Conservation (phyloP, 1,140 invertebrate species). For the Solen grandis region DNA sequence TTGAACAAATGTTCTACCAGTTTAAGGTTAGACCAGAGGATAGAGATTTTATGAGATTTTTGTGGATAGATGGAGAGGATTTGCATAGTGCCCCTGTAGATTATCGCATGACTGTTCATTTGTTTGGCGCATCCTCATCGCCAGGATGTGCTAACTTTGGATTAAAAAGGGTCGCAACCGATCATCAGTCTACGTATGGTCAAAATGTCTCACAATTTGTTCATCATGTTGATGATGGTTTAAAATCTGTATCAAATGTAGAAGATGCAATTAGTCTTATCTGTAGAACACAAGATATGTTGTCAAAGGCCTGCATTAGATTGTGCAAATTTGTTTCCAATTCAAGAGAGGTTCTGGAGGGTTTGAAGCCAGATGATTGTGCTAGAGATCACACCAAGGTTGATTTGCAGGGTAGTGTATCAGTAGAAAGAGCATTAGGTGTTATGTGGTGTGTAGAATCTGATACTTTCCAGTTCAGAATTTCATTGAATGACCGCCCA, state of each 20-base stretch:
- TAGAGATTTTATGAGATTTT: neutral
- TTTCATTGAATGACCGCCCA: conserved; percentile 10
- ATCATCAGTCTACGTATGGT: neutral
- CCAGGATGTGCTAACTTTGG: neutral
- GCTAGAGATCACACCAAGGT: neutral
- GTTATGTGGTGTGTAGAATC: conserved; percentile 50
- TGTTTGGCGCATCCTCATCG: neutral
- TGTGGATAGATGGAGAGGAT: neutral
- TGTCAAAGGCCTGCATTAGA: neutral
- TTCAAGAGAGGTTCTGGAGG: neutral
- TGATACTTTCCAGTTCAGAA: conserved; percentile 43
- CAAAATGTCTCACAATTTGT: neutral
- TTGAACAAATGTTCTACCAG: conserved; percentile 1
- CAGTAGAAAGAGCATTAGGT: conserved; percentile 9
- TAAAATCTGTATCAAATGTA: neutral
- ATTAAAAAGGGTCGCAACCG: neutral
- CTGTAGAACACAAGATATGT: neutral
- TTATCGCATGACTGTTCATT: neutral
- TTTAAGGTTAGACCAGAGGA: neutral
- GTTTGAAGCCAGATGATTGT: too few relatives aligned
- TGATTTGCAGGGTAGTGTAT: neutral
- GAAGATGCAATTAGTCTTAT: neutral
- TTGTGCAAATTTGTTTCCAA: neutral
- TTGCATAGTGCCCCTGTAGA: neutral
- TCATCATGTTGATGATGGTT: neutral